Conservation (phyloP, 2,888 invertebrate genomes). For the Machimus rusticus region DNA sequence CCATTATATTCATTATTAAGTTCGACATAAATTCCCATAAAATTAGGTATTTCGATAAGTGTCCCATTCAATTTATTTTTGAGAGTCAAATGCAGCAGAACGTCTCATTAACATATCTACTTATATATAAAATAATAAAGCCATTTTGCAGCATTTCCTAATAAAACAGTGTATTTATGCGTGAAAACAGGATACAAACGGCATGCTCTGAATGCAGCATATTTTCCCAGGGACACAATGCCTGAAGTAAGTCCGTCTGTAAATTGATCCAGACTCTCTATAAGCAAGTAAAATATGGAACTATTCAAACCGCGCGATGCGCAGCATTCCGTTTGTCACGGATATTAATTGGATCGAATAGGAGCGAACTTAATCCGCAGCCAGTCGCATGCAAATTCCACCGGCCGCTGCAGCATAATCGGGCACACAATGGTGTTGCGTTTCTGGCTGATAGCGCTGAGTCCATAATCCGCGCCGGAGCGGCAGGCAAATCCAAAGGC, state of each 20-base stretch:
- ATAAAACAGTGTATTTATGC: neutral
- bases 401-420: neutral
- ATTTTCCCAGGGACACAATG: neutral
- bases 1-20: neutral
- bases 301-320: neutral
- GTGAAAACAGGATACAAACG: neutral
- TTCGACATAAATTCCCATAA: neutral
- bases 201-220: neutral
- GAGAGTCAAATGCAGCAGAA: neutral
- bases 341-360: constrained; percentile 29
- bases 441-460: constrained; percentile 20
- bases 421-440: constrained; percentile 27
- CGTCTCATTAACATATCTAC: neutral
- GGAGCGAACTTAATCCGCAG: constrained; percentile 14
- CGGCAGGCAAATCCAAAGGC: constrained; percentile 2
- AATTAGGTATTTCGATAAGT: neutral
- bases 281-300: constrained; percentile 5
- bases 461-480: constrained; percentile 12
- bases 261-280: neutral
- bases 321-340: constrained; percentile 13
- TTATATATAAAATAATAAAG: neutral
- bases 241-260: neutral
- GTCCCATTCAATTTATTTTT: neutral
- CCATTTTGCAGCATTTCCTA: neutral
- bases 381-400: constrained; percentile 11